Evolutionary conservation across 2,888 invertebrate genomes (phyloP).

Genomic region (Amiota mariae): DNA sequence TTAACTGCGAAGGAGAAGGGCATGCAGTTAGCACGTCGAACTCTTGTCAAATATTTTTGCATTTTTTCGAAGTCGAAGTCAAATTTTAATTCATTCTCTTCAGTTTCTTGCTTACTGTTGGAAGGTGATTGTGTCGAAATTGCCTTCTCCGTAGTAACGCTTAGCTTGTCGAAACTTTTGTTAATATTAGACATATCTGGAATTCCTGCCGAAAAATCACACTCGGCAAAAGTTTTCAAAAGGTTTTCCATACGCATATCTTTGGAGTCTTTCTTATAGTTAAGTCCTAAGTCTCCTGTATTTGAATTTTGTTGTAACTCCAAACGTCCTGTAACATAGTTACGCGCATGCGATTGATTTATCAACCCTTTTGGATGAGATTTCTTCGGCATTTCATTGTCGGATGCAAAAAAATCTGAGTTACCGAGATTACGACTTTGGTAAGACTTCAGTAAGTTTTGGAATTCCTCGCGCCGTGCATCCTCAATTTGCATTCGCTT

Average conservation of each 20-base stretch:
- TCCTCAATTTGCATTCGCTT: not conserved
- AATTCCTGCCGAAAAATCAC: conserved; percentile 28
- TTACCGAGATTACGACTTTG: not conserved
- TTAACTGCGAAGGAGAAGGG: not conserved
- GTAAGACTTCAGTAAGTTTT: not conserved
- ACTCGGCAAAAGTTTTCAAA: conserved; percentile 46
- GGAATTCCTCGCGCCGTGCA: not conserved
- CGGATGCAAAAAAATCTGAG: too few species aligned
- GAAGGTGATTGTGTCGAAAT: not conserved
- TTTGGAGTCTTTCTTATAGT: conserved; percentile 21
- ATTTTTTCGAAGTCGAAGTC: not conserved
- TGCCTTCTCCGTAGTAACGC: too few species aligned
- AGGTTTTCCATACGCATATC: conserved; percentile 50
- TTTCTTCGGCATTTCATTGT: too few species aligned
- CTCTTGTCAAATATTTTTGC: not conserved
- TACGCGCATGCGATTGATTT: too few species aligned
- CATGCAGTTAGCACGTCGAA: not conserved
- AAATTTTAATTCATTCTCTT: not conserved
- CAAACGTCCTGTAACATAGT: too few species aligned
- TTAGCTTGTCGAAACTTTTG: too few species aligned
- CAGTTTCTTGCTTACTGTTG: not conserved
- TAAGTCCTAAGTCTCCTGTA: not conserved
- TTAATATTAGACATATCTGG: not conserved
- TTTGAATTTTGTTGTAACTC: not conserved
- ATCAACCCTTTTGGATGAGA: too few species aligned